Evolutionary conservation across 2,797 vertebrate species (phyloP), one percentile per base, ranked within the genome.

Genomic region (Sebastes goodei): DNA sequence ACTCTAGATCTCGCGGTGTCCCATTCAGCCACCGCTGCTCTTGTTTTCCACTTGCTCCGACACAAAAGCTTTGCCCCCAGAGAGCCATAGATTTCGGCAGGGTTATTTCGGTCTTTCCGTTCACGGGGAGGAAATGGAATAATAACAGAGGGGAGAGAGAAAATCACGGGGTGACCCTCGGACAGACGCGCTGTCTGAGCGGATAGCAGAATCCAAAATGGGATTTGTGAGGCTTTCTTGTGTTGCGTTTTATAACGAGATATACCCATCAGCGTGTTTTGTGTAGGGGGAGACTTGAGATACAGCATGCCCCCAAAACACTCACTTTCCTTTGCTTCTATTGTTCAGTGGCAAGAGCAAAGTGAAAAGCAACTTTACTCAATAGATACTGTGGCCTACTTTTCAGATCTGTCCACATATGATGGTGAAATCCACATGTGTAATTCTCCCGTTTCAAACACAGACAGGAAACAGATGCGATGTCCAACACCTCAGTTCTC

Each of bases 51-150:
- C 84, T 93, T 86, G 91, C 81, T 90, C 80, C 30, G 71, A 93
- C 93, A 94, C 92, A 94, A 95, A 94, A 86, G 84, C 82, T 81
- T 71, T 73, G 87, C 89, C 94, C 93, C 92, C 14, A 49, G 93
- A 95, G 95, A 94, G 93, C 83, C 93, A 91, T 92, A 92, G 89
- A 94, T 93, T 94, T 94, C 88, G 89, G 81, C 70, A 20, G 70
- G 86, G 92, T 93, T 96, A 96, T 96, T 96, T 95, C 59, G 30
- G 94, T 91, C 91, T 88, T 95, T 95, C 94, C 89, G 88, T 90
- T 95, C 89, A 89, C 60, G 57, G 80, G 73, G 87, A 95, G 95
- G 94, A 96, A 96, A 95, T 93, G 91, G 91, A 95, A 95, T 94
- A 96, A 95, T 94, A 94, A 94, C 90, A 91, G 89, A 88, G 86